These are phyloP conservation scores for Paracyclopina nana DNA, from an alignment of 1,140 invertebrate species.

Conservation along the genomic window DNA sequence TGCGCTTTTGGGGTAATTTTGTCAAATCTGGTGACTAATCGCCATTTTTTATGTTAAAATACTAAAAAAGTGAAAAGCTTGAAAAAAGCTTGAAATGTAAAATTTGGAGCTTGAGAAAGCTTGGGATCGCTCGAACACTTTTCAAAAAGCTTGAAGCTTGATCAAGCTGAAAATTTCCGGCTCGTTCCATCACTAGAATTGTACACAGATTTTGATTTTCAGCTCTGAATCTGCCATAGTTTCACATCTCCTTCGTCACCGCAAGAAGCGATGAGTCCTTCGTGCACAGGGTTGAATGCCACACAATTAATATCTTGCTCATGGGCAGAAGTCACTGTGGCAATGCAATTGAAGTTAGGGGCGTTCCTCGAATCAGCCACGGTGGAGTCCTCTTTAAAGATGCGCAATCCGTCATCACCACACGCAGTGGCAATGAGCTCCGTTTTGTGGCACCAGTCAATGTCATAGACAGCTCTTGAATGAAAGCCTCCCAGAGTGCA, in stretches of 20 bases:
- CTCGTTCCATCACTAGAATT: too few relatives aligned
- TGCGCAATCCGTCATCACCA: slow-evolving; percentile 68
- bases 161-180: too few relatives aligned
- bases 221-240: too few relatives aligned
- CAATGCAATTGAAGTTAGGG: slow-evolving; percentile 51
- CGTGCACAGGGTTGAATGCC: slow-evolving; percentile 61
- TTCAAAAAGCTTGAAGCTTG: too few relatives aligned
- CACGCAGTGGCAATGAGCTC: slow-evolving; percentile 64
- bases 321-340: slow-evolving; percentile 50
- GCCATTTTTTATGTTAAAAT: too few relatives aligned
- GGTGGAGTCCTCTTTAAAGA: slow-evolving; percentile 33
- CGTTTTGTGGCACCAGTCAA: slow-evolving; percentile 65
- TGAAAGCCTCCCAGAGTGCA: slow-evolving; percentile 74
- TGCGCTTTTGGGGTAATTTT: too few relatives aligned
- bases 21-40: too few relatives aligned
- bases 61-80: too few relatives aligned
- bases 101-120: too few relatives aligned
- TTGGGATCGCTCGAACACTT: too few relatives aligned
- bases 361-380: slow-evolving; percentile 46
- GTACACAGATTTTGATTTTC: too few relatives aligned
- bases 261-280: slow-evolving; percentile 58
- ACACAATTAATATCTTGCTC: slow-evolving; percentile 80
- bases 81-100: too few relatives aligned
- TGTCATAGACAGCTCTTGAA: slow-evolving; percentile 67
- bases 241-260: slow-evolving; percentile 84